Conservation (phyloP, 2,888 invertebrate species). For the Entomobrya proxima region DNA sequence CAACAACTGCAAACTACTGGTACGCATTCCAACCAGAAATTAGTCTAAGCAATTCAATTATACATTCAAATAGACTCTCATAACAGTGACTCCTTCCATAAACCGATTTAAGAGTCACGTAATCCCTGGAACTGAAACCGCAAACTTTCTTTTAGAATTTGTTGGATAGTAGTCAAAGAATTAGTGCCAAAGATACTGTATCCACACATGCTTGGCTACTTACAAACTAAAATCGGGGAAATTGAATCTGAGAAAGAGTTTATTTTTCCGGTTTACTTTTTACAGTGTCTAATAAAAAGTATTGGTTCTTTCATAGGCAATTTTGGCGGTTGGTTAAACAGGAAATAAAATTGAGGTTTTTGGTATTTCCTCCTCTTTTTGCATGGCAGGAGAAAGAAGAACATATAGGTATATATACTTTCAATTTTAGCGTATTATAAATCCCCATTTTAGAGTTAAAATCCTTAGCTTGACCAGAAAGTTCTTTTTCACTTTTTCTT, state of each 20-base stretch:
- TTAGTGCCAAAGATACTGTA: not conserved
- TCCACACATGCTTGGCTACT: not conserved
- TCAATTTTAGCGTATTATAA: not conserved
- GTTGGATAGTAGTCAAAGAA: too few species aligned
- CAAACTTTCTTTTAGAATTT: too few species aligned
- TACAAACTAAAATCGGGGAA: slow-evolving; percentile 4
- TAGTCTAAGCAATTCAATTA: too few species aligned
- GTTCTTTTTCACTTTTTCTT: not conserved
- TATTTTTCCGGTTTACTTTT: slow-evolving; percentile 19
- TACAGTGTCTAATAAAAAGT: not conserved
- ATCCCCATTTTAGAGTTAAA: not conserved
- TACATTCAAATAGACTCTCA: too few species aligned
- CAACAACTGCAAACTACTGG: too few species aligned
- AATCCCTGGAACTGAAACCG: too few species aligned
- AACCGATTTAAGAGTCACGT: too few species aligned
- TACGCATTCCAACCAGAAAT: too few species aligned
- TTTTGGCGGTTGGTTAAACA: slow-evolving; percentile 1
- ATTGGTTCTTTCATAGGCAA: slow-evolving; percentile 7
- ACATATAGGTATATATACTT: too few species aligned
- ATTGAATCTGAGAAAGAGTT: slow-evolving; percentile 19
- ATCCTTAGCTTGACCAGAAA: not conserved
- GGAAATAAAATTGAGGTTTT: slow-evolving; percentile 30
- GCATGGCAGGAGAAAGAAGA: not conserved
- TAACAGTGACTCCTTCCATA: too few species aligned
- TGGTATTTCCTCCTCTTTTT: not conserved